phyloP scores from a whole-genome alignment of 64 coral and sea anemone genomes.

The Cladopsammia gracilis region DNA sequence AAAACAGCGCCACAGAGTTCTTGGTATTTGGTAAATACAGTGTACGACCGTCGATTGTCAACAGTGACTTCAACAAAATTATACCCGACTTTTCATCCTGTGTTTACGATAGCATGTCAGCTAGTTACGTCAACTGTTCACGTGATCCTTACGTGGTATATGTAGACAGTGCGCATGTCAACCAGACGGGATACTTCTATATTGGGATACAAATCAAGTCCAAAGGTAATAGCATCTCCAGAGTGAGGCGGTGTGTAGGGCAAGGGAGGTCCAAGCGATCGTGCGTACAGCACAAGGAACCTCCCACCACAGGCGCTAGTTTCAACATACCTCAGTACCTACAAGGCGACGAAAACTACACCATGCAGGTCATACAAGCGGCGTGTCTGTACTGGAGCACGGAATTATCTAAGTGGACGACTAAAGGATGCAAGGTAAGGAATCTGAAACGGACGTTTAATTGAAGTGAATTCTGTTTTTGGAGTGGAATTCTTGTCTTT shows the following conservation, averaged over 20 bases:
- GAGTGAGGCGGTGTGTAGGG: not conserved
- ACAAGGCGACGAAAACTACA: not conserved
- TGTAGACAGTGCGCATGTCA: not conserved
- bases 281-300: conserved; percentile 2
- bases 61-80: not conserved
- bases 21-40: not conserved
- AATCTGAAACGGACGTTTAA: too few relatives aligned
- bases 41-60: not conserved
- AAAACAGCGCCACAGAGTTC: conserved; percentile 23
- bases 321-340: not conserved
- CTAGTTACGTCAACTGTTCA: not conserved
- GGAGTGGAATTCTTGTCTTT: too few relatives aligned
- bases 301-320: not conserved
- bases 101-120: not conserved
- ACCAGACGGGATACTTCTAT: not conserved
- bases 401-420: not conserved
- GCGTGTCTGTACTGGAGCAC: conserved; percentile 48
- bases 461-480: too few relatives aligned
- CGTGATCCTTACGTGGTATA: not conserved
- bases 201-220: conserved; percentile 12
- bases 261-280: not conserved
- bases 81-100: conserved; percentile 19
- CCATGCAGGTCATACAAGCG: not conserved
- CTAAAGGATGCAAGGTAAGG: conserved; percentile 51
- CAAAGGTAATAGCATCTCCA: not conserved